Evolutionary conservation across 2,797 vertebrate species (phyloP), one percentile per base, ranked within the genome.

Genomic region (Microctenopoma stevenorrisi): DNA sequence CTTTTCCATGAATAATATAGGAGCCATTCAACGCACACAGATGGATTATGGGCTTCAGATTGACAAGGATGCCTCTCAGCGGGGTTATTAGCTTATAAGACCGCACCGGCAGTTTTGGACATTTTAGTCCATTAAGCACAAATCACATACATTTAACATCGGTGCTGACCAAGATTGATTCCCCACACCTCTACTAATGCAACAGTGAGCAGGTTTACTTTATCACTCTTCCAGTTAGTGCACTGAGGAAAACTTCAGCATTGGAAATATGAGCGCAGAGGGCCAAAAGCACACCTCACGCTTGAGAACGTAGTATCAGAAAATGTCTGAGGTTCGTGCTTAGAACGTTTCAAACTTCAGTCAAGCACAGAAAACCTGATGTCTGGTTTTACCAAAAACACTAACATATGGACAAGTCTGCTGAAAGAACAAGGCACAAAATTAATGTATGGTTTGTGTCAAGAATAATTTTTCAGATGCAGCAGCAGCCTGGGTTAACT

Each of bases 1-100:
- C 63, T 79, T 83, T 78, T 67, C 78, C 76, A 85, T 83, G 74
- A 84, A 84, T 87, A 87, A 86, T 80, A 82, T 63, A 84, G 71
- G 58, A 86, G 68, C 69, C 67, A 63, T 64, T 87, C 79, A 64
- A 66, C 58, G 85, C 64, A 62, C 74, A 72, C 81, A 82, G 82
- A 86, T 81, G 82, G 85, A 88, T 87, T 83, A 85, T 69, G 68
- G 81, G 66, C 28, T 77, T 48, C 43, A 63, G 84, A 87, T 77
- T 79, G 83, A 86, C 75, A 86, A 83, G 78, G 78, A 81, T 58
- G 79, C 70, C 81, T 83, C 72, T 84, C 84, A 55, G 60, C 7
- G 38, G 76, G 78, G 72, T 68, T 86, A 81, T 86, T 89, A 79
- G 73, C 74, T 83, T 69, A 82, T 72, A 72, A 81, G 78, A 76